Evolutionary conservation across 2,888 invertebrate species (phyloP).

Genomic region (Eupeodes luniger): DNA sequence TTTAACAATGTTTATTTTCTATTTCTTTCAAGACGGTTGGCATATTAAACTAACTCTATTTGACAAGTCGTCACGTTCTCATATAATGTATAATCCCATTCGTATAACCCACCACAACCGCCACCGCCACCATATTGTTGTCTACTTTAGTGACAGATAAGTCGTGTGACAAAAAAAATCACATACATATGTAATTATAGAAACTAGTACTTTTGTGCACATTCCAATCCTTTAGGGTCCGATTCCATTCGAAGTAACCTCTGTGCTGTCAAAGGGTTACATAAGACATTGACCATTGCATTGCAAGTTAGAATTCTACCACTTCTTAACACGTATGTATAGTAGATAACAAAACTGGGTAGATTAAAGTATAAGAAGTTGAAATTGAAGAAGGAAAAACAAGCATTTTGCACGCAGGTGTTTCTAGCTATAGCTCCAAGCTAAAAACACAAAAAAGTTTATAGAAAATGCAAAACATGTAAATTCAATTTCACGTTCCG

Average conservation of each 20-base stretch:
- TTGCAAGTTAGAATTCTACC: conserved; percentile 37
- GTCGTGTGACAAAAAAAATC: conserved; percentile 17
- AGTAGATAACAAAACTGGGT: conserved; percentile 1
- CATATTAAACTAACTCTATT: neutral
- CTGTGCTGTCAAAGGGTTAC: conserved; percentile 55
- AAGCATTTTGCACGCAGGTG: conserved; percentile 69
- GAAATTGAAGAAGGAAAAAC: neutral
- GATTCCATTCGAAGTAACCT: conserved; percentile 19
- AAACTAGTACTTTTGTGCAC: neutral
- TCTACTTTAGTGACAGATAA: neutral
- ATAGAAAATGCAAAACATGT: conserved; percentile 69
- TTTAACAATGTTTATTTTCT: too few relatives aligned
- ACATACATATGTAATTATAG: neutral
- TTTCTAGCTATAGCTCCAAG: conserved; percentile 2
- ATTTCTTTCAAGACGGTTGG: neutral
- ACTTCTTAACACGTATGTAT: neutral
- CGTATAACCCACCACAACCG: neutral
- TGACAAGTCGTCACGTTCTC: conserved; percentile 24
- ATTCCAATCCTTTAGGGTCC: conserved; percentile 24
- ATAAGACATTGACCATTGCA: conserved; percentile 44
- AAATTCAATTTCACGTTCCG: conserved; percentile 73
- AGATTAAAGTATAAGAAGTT: conserved; percentile 16
- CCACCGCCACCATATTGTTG: neutral
- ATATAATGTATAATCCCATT: neutral
- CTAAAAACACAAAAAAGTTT: neutral